Percentiles rank a stretch among this genome's conserved stretches.
phyloP scores from a whole-genome alignment of 2,113 vertebrate species.

The Castor canadensis region DNA sequence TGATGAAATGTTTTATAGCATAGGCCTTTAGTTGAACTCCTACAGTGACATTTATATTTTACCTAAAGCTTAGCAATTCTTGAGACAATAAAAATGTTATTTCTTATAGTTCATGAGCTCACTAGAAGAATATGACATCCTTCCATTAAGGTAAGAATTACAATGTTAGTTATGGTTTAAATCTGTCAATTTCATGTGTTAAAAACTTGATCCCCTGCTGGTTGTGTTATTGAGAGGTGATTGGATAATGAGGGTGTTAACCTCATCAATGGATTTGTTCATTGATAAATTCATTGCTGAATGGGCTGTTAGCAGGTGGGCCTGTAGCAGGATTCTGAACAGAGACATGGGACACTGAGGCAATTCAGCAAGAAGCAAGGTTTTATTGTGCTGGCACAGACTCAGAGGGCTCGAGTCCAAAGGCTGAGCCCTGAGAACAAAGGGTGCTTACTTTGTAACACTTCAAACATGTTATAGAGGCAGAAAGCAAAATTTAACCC shows the following conservation, averaged over 20 bases:
- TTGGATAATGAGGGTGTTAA: neutral
- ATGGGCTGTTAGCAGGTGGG: neutral
- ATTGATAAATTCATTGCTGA: neutral
- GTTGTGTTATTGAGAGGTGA: neutral
- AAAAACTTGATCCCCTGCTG: neutral
- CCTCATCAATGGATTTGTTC: neutral
- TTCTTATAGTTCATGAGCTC: neutral
- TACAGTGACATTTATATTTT: neutral
- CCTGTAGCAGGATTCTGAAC: too few species aligned
- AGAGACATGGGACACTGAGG: too few species aligned
- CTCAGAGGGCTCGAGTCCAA: too few species aligned
- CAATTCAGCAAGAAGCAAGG: too few species aligned
- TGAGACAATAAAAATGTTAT: neutral
- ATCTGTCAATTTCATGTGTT: too few species aligned
- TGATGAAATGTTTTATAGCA: neutral
- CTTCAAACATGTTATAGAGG: too few species aligned
- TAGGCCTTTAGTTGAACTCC: neutral
- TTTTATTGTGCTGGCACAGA: too few species aligned
- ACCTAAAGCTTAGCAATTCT: neutral
- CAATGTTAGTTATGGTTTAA: neutral
- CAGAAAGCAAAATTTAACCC: too few species aligned
- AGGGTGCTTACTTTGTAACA: too few species aligned
- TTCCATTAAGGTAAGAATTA: neutral
- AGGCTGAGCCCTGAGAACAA: too few species aligned
- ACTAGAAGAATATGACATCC: neutral